These are phyloP conservation scores for Prosopocoilus inquinatus DNA, from an alignment of 2,888 invertebrate genomes.

Conservation along the genomic window DNA sequence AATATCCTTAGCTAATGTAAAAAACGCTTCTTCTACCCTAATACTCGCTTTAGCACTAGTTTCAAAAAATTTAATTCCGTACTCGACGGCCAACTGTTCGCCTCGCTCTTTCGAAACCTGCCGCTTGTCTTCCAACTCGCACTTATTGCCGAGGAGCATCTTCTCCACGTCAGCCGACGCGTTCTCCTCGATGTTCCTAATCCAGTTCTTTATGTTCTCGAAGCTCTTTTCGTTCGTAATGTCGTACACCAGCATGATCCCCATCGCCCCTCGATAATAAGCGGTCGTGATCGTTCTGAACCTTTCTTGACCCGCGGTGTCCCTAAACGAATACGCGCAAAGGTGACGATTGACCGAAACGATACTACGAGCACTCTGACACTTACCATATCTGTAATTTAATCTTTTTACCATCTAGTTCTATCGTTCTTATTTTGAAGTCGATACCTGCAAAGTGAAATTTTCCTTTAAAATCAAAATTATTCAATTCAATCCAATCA, in stretches of 20 bases:
- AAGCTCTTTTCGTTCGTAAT: constrained; percentile 99
- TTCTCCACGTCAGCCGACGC: constrained; percentile 98
- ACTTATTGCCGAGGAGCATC: constrained; percentile 99
- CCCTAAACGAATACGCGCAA: constrained; percentile 61
- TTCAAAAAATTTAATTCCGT: constrained; percentile 99
- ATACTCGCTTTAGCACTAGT: constrained; percentile 98
- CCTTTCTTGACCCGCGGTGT: constrained; percentile 98
- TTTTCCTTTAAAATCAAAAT: background rate
- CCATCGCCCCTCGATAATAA: constrained; percentile 99
- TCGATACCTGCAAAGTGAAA: constrained; percentile 80
- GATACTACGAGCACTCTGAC: background rate
- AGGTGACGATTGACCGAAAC: constrained; percentile 26
- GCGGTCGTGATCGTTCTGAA: constrained; percentile 99
- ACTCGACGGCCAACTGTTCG: constrained; percentile 95
- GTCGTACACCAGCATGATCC: constrained; percentile 99
- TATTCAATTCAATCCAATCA: constrained; percentile 2
- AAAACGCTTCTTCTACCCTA: constrained; percentile 97
- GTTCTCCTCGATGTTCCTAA: constrained; percentile 98
- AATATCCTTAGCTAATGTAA: constrained; percentile 94
- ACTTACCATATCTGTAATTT: constrained; percentile 97
- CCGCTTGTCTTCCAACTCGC: constrained; percentile 94
- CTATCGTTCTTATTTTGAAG: constrained; percentile 98
- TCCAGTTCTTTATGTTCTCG: constrained; percentile 99
- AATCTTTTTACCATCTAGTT: constrained; percentile 96
- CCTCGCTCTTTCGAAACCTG: constrained; percentile 95